These are phyloP conservation scores for Malachius bipustulatus DNA, from an alignment of 2,888 invertebrate species.

Conservation along the genomic window DNA sequence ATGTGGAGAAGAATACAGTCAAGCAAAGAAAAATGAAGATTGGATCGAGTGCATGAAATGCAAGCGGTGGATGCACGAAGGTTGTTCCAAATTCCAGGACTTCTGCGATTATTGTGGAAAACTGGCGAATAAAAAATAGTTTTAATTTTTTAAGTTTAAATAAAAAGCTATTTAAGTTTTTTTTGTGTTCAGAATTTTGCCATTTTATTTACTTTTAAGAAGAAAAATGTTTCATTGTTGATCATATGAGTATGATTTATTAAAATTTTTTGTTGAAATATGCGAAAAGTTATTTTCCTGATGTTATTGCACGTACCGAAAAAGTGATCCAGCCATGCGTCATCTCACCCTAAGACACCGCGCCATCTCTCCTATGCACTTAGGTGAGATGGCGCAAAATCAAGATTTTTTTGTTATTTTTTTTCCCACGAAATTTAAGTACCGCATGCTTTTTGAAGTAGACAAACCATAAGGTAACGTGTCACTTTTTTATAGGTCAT, in stretches of 20 bases:
- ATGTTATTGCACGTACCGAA: slow-evolving; percentile 1
- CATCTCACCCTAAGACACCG: too few relatives aligned
- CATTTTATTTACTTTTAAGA: slow-evolving; percentile 2
- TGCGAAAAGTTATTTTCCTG: slow-evolving; percentile 4
- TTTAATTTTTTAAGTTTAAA: too few relatives aligned
- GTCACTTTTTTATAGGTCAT: too few relatives aligned
- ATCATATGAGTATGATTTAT: neutral
- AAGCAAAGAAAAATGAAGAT: slow-evolving; percentile 15
- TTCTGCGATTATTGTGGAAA: slow-evolving; percentile 13
- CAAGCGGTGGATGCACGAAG: slow-evolving; percentile 16
- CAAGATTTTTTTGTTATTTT: too few relatives aligned
- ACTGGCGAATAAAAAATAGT: slow-evolving; percentile 4
- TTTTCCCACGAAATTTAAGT: too few relatives aligned
- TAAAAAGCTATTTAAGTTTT: too few relatives aligned
- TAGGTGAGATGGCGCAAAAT: slow-evolving; percentile 6
- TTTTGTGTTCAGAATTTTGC: slow-evolving; percentile 2
- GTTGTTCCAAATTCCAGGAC: slow-evolving; percentile 15
- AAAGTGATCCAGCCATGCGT: neutral
- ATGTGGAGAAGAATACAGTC: slow-evolving; percentile 16
- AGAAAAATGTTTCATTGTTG: neutral
- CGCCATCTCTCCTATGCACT: too few relatives aligned
- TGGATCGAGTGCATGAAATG: slow-evolving; percentile 17
- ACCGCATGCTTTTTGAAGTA: too few relatives aligned
- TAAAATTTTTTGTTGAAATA: neutral
- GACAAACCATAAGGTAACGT: too few relatives aligned